Evolutionary conservation across 2,888 invertebrate genomes (phyloP), one percentile per base, ranked within the genome.

Genomic region (Hyposoter dolosus): DNA sequence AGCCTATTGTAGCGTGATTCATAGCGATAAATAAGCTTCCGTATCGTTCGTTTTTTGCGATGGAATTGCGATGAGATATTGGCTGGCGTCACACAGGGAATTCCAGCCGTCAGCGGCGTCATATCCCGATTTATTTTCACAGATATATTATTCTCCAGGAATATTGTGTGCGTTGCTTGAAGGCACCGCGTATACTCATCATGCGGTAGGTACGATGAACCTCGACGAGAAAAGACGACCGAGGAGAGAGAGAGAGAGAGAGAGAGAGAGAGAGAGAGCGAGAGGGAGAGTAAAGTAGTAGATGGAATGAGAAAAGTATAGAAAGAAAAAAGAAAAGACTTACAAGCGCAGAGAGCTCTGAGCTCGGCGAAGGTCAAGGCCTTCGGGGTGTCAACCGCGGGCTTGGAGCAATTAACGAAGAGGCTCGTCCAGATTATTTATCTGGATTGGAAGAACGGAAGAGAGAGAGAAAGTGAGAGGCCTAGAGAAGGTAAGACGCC

Each of bases 371-470:
- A 90, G 90, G 90, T 91, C 90, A 91, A 90, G 89, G 90, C 83
- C 89, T 88, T 88, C 89, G 88, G 90, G 88, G 89, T 89, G 90
- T 90, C 91, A 91, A 90, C 90, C 85, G 79, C 79, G 87, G 88
- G 88, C 88, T 88, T 86, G 82, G 89, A 90, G 90, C 90, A 91
- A 92, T 91, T 91, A 91, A 91, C 90, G 87, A 90, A 91, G 90
- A 90, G 90, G 90, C 83, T 87, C 82, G 79, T 86, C 80, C 82
- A 85, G 86, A 87, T 88, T 88, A 88, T 87, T 87, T 88, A 88
- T 88, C 81, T 83, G 88, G 79, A 88, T 88, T 85, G 86, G 35
- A 56, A 23, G 76, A 65, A 72, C 23, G 68, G 56, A 84, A 68
- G 78, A 74, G 76, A 75, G 72, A 35, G 69, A 79, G 75, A 60